Base-by-base conservation (phyloP, 2,113 vertebrate species). In the Ia io region DNA sequence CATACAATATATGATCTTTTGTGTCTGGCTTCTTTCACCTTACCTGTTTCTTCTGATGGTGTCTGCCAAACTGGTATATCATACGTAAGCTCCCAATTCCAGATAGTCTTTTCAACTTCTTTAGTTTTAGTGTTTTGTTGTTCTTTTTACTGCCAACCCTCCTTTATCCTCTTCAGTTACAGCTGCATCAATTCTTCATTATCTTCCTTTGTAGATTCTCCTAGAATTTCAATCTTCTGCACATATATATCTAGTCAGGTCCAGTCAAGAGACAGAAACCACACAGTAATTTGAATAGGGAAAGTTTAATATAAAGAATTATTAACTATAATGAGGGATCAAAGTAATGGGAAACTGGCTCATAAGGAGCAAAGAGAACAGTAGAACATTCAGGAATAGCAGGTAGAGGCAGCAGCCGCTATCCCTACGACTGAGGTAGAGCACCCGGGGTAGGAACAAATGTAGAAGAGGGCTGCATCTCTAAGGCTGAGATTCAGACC, bases 11-110 rank as follows among this genome's bases (percentile, higher is more conserved):
- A 17, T 84, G 23, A 30, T 78, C 74, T 85, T 96, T 47, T 92
- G 51, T 82, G 17, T 65, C 20, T 71, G 35, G 16, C 28, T 90
- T 95, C 44, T 69, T 86, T 79, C 42, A 63, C 9, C 44, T 99
- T 99, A 96, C 99, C 99, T 74, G 98, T 99, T 97, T 99, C 99
- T 96, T 98, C 99, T 35, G 99, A 98, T n/a, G 98, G 98, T 96
- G 99, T 99, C 98, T 99, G 99, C 99, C 99, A 99, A 96, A 99
- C 99, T 40, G 99, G 99, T 98, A 99, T 99, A 94, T 99, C 99
- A 95, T 99, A 99, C 99, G 99, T 99, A 79, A 99, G 98, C 83
- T 99, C 99, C 99, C 99, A 99, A 69, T 99, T 99, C 99, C 99
- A 99, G 84, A 99, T 98, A 10, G 99, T 99, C 98, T 99, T 99